Evolutionary conservation across 2,113 vertebrate genomes (phyloP), one percentile per base, ranked within the genome.

Genomic region (Tachuris rubrigastra): DNA sequence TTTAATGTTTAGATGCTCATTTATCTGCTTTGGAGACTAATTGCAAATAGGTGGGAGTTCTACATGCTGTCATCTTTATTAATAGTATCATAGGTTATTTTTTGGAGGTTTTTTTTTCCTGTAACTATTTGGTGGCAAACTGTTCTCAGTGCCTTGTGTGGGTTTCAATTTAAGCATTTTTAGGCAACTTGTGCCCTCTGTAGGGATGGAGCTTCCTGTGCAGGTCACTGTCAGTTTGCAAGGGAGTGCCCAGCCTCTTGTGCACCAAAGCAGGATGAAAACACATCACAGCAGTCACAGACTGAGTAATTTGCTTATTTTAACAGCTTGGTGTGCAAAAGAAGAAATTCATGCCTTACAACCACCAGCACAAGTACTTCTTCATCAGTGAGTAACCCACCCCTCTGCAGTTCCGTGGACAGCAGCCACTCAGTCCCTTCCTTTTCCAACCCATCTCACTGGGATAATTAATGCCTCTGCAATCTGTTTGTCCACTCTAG

Each of bases 341-440:
- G 97, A 98, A 98, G 91, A 99, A 98, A 85, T 98, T 98, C 90
- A 98, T 99, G 98, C 98, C 98, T 2, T 99, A 99, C 71, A 98
- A 99, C 81, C 98, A 99, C 93, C 98, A 99, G 94, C 98, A 99
- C 97, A 98, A 98, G 83, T 99, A 99, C 85, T 99, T 98, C 97
- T 97, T 97, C 83, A 95, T 99, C 93, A 97, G 98, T 99, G 96
- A 99, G 98, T 98, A 95, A 82, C 59, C 13, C n/a, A 2, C 30
- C 46, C 47, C 85, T 72, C 9, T 3, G 16, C 41, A 24, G 39
- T 75, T 47, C 28, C 41, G 1, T 11, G 66, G 53, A 4, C 87
- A 65, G 27, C n/a, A 7, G 31, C 50, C 37, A 1, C 46, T 76
- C 42, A 31, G 13, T 10, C 60, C 69, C 62, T 75, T 76, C 62